phyloP scores from a whole-genome alignment of 2,113 vertebrate species.

The Perca flavescens region DNA sequence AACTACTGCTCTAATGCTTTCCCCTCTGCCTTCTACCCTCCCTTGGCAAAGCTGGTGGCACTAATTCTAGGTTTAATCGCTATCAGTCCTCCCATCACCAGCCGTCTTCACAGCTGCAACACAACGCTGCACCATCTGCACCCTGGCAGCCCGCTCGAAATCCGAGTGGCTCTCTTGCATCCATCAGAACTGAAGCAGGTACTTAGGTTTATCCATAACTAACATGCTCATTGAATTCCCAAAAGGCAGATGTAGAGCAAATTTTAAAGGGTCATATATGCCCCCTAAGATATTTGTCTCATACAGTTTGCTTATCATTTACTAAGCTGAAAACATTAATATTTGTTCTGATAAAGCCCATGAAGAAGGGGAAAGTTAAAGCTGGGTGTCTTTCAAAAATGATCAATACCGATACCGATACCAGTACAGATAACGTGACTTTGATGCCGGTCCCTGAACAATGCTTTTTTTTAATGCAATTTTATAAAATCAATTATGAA shows the following conservation, averaged over 20 bases:
- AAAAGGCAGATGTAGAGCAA: neutral
- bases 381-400: too few relatives aligned
- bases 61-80: slow-evolving; percentile 34
- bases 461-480: too few relatives aligned
- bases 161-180: slow-evolving; percentile 1
- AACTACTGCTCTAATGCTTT: slow-evolving; percentile 46
- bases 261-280: neutral
- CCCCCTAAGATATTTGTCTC: neutral
- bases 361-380: too few relatives aligned
- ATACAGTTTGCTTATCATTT: neutral
- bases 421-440: too few relatives aligned
- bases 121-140: slow-evolving; percentile 35
- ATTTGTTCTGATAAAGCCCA: neutral
- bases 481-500: too few relatives aligned
- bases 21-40: slow-evolving; percentile 24
- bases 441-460: too few relatives aligned
- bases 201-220: neutral
- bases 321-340: neutral
- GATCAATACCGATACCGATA: too few relatives aligned
- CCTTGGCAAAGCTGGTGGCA: slow-evolving; percentile 71
- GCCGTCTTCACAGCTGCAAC: slow-evolving; percentile 55
- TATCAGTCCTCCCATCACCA: slow-evolving; percentile 61
- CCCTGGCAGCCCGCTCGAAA: slow-evolving; percentile 31
- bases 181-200: slow-evolving; percentile 40
- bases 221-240: neutral